Percentiles rank a stretch among this genome's conserved stretches.
Conservation (phyloP, 2,113 vertebrate genomes). For the Prolemur simus region DNA sequence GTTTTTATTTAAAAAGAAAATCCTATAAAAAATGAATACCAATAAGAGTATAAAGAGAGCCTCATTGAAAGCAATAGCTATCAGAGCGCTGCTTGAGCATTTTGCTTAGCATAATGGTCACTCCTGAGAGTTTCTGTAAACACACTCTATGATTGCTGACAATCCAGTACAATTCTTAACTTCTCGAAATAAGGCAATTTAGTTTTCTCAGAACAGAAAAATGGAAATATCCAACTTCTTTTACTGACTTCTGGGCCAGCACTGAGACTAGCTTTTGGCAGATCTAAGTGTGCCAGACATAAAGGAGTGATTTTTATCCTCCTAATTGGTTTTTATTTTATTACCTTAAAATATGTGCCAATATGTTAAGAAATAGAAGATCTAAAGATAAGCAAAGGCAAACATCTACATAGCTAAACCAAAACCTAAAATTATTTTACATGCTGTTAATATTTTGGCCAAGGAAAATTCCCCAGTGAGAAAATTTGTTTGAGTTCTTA, state of each 20-base stretch:
- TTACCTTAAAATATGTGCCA: neutral
- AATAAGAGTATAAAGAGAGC: neutral
- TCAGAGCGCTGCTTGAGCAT: neutral
- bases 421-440: neutral
- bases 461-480: neutral
- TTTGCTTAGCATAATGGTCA: conserved; percentile 42
- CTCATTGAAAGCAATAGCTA: neutral
- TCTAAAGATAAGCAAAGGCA: neutral
- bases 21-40: neutral
- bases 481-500: neutral
- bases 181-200: neutral
- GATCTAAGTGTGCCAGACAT: neutral
- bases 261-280: neutral
- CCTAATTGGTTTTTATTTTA: neutral
- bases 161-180: neutral
- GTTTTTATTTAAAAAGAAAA: neutral
- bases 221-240: neutral
- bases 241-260: neutral
- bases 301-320: neutral
- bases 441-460: neutral
- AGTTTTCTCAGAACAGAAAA: neutral
- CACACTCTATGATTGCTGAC: neutral
- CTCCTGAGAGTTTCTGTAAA: neutral
- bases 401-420: neutral
- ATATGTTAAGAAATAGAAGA: neutral